Evolutionary conservation across 2,888 invertebrate species (phyloP).

Genomic region (Ophioninae sp.): DNA sequence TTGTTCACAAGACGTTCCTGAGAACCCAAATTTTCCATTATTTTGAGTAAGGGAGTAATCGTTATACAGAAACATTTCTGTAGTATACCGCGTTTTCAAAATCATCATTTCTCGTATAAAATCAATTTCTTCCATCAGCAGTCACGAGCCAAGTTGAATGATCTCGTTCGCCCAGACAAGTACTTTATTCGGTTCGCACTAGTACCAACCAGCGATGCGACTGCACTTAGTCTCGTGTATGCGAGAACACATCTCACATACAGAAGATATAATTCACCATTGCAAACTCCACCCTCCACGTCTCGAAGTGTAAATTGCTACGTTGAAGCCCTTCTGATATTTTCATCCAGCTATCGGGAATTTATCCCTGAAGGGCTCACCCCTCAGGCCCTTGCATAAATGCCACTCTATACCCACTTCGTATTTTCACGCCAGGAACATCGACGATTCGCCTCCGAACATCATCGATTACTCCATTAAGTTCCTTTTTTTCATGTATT

Average conservation of each 20-base stretch:
- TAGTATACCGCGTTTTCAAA: no score
- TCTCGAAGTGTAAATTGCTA: constrained; percentile 29
- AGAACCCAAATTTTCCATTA: no score
- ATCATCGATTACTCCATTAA: constrained; percentile 4
- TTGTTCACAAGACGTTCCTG: no score
- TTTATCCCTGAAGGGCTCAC: background rate
- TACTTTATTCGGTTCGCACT: constrained; percentile 57
- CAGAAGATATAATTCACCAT: constrained; percentile 17
- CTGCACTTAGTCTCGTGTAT: background rate
- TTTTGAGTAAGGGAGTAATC: background rate
- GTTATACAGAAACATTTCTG: no score
- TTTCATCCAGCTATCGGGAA: constrained; percentile 33
- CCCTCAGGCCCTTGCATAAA: background rate
- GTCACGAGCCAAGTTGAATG: constrained; percentile 51
- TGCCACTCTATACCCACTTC: background rate
- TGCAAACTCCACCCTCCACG: constrained; percentile 31
- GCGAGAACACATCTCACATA: background rate
- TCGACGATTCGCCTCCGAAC: background rate
- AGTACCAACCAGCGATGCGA: constrained; percentile 45
- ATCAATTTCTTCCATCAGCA: constrained; percentile 39
- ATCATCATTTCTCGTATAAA: background rate
- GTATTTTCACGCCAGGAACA: background rate
- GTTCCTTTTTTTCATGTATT: background rate
- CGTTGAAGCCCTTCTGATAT: constrained; percentile 28
- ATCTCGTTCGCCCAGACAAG: constrained; percentile 61